These are phyloP conservation scores for Phaenicophaeus curvirostris DNA, from an alignment of 2,797 vertebrate genomes.

Conservation along the genomic window DNA sequence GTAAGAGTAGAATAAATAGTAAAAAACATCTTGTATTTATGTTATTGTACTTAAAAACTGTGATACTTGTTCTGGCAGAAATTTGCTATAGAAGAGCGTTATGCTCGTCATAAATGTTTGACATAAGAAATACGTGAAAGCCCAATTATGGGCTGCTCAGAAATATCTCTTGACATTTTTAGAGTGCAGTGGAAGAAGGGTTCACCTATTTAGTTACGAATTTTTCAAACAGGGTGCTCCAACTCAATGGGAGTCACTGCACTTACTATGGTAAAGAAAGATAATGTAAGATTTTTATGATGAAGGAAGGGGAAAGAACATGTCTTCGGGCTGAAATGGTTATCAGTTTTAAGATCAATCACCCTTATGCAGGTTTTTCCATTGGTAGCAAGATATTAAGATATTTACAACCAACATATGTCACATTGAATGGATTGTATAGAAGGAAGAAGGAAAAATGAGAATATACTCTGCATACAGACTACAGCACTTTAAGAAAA, in stretches of 20 bases:
- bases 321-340: not conserved
- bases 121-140: slow-evolving; percentile 42
- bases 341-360: slow-evolving; percentile 25
- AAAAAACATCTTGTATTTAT: not conserved
- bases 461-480: not conserved
- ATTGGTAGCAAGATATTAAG: not conserved
- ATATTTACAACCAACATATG: slow-evolving; percentile 38
- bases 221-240: slow-evolving; percentile 10
- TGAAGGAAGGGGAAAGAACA: not conserved
- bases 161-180: slow-evolving; percentile 66
- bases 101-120: slow-evolving; percentile 38
- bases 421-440: not conserved
- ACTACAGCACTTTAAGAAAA: not conserved
- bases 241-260: not conserved
- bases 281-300: not conserved
- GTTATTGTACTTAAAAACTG: not conserved
- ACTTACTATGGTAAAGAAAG: not conserved
- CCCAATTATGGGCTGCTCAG: slow-evolving; percentile 47
- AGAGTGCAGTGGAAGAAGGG: slow-evolving; percentile 18
- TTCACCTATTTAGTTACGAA: slow-evolving; percentile 25
- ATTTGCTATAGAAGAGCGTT: slow-evolving; percentile 18
- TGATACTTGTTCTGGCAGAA: slow-evolving; percentile 1
- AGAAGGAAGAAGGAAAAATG: not conserved
- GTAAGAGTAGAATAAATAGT: not conserved
- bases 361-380: not conserved